A percentile compares a stretch with the other conserved stretches of the same genome.
These are phyloP conservation scores for Neomorphus geoffroyi DNA, from an alignment of 2,797 vertebrate species.

Conservation along the genomic window DNA sequence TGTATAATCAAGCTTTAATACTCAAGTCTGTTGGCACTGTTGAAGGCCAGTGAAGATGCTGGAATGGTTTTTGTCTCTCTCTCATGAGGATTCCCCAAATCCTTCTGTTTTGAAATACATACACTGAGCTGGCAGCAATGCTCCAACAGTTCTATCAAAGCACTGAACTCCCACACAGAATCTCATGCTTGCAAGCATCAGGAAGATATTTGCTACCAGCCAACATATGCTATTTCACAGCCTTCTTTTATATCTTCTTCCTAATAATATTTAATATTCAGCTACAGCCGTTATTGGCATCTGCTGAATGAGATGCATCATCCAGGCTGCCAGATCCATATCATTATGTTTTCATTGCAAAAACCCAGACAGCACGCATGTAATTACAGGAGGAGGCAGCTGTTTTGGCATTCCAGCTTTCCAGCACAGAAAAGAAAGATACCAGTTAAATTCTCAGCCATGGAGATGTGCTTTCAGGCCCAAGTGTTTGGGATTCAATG, in stretches of 20 bases:
- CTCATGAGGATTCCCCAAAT: not conserved
- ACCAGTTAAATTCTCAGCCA: not conserved
- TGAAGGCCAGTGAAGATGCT: not conserved
- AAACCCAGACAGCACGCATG: accelerated
- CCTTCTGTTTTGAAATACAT: not conserved
- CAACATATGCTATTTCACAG: not conserved
- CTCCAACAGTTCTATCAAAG: not conserved
- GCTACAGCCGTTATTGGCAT: not conserved
- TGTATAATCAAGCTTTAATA: not conserved
- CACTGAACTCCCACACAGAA: accelerated
- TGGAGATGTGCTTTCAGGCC: not conserved
- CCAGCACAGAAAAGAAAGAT: not conserved
- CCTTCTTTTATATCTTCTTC: not conserved
- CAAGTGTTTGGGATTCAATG: not conserved
- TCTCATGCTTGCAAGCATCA: not conserved
- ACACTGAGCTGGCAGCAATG: not conserved
- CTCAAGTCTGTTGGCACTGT: not conserved
- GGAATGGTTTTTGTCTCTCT: not conserved
- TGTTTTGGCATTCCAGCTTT: not conserved
- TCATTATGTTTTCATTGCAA: not conserved
- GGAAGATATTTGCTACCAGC: not conserved
- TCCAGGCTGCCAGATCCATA: not conserved
- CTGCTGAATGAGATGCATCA: not conserved
- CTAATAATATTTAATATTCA: conserved; percentile 29
- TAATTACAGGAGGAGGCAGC: not conserved